Evolutionary conservation across 2,797 vertebrate species (phyloP).

Genomic region (Furcifer pardalis): DNA sequence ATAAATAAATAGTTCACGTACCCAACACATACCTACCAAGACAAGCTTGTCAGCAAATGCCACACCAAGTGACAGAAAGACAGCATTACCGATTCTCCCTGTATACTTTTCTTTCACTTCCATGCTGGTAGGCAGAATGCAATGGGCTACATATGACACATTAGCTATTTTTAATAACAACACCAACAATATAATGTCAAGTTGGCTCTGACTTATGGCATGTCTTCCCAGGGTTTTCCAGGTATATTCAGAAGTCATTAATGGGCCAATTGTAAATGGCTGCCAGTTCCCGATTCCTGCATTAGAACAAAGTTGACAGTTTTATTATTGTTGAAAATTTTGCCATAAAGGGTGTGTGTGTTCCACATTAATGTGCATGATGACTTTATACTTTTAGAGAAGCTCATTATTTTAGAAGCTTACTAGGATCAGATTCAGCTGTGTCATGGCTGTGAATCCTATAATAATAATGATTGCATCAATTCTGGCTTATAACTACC

Average conservation of each 20-base stretch:
- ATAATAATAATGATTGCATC: too few relatives aligned
- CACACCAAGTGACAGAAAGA: background rate
- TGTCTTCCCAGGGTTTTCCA: too few relatives aligned
- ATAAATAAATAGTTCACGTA: too few relatives aligned
- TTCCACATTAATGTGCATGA: background rate
- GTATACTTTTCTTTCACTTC: background rate
- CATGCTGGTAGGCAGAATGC: background rate
- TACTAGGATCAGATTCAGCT: too few relatives aligned
- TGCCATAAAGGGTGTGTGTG: background rate
- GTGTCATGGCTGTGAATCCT: background rate
- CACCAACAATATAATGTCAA: too few relatives aligned
- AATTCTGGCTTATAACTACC: too few relatives aligned
- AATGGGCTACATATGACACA: background rate
- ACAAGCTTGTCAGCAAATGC: background rate
- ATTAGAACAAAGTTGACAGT: background rate
- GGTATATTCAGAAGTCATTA: too few relatives aligned
- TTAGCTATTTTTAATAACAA: too few relatives aligned
- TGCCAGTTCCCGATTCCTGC: background rate
- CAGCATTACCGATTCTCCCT: background rate
- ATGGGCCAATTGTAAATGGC: background rate
- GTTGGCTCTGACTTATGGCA: too few relatives aligned
- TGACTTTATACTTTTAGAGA: background rate
- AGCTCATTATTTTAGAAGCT: too few relatives aligned
- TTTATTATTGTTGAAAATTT: background rate
- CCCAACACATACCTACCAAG: background rate